Percentiles rank a stretch among this genome's conserved stretches.
These are phyloP conservation scores for Rapana venosa DNA, from an alignment of 2,888 invertebrate genomes.

Conservation along the genomic window DNA sequence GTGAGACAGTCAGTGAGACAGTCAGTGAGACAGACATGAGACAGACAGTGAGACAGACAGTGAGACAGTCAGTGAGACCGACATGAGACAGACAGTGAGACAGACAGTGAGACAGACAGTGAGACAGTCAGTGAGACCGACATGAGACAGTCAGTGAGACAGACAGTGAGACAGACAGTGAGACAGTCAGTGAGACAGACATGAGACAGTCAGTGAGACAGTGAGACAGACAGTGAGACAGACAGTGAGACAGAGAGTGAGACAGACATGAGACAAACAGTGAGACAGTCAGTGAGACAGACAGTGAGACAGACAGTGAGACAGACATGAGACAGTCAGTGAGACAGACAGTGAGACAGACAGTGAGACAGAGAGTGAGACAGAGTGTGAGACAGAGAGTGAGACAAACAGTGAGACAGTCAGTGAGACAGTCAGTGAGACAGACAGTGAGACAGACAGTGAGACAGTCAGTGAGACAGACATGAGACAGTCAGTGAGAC, in stretches of 20 bases:
- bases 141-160: background rate
- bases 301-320: background rate
- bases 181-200: background rate
- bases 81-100: conserved; percentile 15
- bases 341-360: background rate
- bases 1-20: background rate
- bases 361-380: conserved; percentile 10
- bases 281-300: background rate
- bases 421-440: background rate
- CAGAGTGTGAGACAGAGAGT: background rate
- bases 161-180: background rate
- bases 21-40: background rate
- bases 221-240: background rate
- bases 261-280: background rate
- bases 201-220: too few relatives aligned
- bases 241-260: background rate
- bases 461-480: conserved; percentile 10
- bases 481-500: background rate
- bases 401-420: background rate
- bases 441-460: background rate
- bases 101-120: background rate
- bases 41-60: background rate
- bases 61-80: background rate
- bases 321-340: background rate
- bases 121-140: conserved; percentile 4